A percentile compares a stretch with the other conserved stretches of the same genome.
Conservation (phyloP, 2,113 vertebrate species). For the Pedionomus torquatus region DNA sequence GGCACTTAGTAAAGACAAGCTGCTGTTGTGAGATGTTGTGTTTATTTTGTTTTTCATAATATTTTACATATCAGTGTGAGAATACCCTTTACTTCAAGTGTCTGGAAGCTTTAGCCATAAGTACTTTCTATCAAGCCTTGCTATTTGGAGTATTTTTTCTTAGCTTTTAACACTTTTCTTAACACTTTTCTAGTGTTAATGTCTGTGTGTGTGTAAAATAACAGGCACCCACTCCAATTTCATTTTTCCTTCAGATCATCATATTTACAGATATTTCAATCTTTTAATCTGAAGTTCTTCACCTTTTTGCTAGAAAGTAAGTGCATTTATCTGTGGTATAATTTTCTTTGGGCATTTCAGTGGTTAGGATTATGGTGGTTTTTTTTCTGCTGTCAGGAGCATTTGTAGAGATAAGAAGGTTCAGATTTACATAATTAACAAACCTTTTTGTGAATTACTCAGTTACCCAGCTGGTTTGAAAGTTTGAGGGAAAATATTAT, state of each 20-base stretch:
- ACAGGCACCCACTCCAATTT: background rate
- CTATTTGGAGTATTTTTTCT: background rate
- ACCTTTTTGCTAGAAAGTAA: background rate
- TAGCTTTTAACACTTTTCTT: no score
- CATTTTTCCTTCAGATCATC: background rate
- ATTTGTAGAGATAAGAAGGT: background rate
- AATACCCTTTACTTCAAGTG: background rate
- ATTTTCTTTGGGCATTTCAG: background rate
- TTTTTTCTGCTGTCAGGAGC: background rate
- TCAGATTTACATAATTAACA: background rate
- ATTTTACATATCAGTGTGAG: background rate
- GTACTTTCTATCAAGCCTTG: background rate
- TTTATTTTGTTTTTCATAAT: background rate
- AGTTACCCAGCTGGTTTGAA: background rate
- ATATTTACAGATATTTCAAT: background rate
- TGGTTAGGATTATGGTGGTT: background rate
- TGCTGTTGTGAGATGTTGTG: background rate
- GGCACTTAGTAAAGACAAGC: background rate
- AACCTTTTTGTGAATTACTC: background rate
- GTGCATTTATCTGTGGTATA: background rate
- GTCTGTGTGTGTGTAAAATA: background rate
- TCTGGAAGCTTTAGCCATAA: background rate
- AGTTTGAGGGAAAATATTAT: background rate
- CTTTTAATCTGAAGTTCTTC: background rate
- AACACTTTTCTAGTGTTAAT: background rate